Evolutionary conservation across 2,797 vertebrate genomes (phyloP), one percentile per base, ranked within the genome.

Genomic region (Avahi laniger): DNA sequence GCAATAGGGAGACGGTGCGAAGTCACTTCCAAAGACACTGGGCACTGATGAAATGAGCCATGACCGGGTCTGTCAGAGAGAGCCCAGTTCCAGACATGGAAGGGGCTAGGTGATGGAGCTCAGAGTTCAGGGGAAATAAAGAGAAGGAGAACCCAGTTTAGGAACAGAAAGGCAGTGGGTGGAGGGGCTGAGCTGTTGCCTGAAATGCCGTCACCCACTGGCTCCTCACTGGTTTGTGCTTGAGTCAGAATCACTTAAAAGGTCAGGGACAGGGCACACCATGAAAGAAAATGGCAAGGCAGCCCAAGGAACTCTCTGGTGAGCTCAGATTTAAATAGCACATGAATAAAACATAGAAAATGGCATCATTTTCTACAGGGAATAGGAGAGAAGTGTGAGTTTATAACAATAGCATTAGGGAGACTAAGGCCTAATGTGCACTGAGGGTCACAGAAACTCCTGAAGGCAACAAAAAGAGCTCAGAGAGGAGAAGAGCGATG

Each of bases 251-350:
- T 87, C 5, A 26, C 75, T 90, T 65, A 46, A 86, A 91, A 83
- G 92, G 70, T 92, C 85, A 92, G 70, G 43, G 76, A 65, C 52
- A 28, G 81, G 76, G 73, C 46, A 84, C 4, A 8, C 17, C 82
- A 61, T 26, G 11, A 90, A 67, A 33, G 67, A 81, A 63, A 48
- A 63, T 1, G 46, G 61, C 50, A 33, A 75, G 33, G 48, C 70
- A n/a, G 54, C 70, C 76, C 70, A 20, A 52, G 73, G 76, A 83
- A 46, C 65, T 85, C 70, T 72, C 59, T 10, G 35, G 92, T 57
- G 85, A 93, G 70, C 89, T 92, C 70, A 80, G 75, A 92, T 80
- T 94, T 95, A 92, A 97, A 96, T n/a, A 88, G 48, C 61, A 52
- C 79, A 96, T 92, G 70, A 87, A 93, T 72, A 92, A 86, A 90